A percentile compares a stretch with the other conserved stretches of the same genome.
phyloP scores from a whole-genome alignment of 2,797 vertebrate species.

The Spinus olivaceus region DNA sequence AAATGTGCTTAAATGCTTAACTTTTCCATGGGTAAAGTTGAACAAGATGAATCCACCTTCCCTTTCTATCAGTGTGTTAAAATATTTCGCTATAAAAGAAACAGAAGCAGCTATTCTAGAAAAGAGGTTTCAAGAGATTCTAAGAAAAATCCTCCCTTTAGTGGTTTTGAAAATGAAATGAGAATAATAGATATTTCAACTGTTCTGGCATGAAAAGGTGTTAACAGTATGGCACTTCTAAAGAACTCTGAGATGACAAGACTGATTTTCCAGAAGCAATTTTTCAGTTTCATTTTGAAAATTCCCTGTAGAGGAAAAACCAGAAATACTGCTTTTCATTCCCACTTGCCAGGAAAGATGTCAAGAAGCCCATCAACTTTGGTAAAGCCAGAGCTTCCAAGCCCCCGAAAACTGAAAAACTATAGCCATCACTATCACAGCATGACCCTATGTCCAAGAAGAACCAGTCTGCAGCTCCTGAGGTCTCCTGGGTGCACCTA shows the following conservation, averaged over 20 bases:
- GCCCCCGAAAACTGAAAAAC: neutral
- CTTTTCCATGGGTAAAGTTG: neutral
- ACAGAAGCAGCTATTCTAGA: neutral
- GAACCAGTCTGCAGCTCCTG: neutral
- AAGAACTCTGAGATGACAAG: conserved; percentile 29
- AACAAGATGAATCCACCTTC: neutral
- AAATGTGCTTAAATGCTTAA: neutral
- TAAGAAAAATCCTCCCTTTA: conserved; percentile 16
- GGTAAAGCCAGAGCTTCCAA: neutral
- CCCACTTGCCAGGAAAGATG: neutral
- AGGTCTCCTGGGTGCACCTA: neutral
- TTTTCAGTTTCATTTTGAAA: conserved; percentile 36
- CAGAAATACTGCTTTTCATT: conserved; percentile 31
- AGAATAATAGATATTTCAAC: conserved; percentile 40
- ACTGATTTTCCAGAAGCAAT: conserved; percentile 11
- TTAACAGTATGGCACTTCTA: conserved; percentile 12
- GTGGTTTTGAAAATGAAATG: conserved; percentile 22
- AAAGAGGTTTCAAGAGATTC: neutral
- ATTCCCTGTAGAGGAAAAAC: neutral
- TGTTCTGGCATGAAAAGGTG: conserved; percentile 28
- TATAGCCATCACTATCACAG: neutral
- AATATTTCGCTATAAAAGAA: neutral
- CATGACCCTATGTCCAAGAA: rapidly evolving
- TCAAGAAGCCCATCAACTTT: neutral
- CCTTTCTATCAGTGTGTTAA: neutral